Evolutionary conservation across 2,113 vertebrate genomes (phyloP).

Genomic region (Axis porcinus): DNA sequence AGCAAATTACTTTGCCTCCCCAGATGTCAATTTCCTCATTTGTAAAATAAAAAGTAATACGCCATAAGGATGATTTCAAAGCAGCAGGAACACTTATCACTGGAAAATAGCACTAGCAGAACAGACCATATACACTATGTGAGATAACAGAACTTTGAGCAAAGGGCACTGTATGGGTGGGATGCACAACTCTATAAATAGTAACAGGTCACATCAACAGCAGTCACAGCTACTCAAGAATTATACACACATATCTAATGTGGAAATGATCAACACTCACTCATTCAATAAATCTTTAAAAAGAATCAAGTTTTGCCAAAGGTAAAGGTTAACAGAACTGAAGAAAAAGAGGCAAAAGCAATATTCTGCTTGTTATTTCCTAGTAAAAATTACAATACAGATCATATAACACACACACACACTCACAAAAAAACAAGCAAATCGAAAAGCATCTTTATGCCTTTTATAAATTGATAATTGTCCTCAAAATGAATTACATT

Average conservation of each 20-base stretch:
- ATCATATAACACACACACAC: not conserved
- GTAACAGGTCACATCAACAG: not conserved
- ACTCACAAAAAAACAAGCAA: not conserved
- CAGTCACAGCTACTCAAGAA: not conserved
- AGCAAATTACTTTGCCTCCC: not conserved
- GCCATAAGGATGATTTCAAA: not conserved
- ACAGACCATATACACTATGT: not conserved
- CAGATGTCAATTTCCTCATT: constrained; percentile 30
- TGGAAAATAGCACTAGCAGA: not conserved
- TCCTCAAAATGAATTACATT: not conserved
- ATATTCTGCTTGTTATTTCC: not conserved
- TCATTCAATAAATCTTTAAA: constrained; percentile 17
- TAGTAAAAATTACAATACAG: constrained; percentile 6
- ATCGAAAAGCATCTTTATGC: not conserved
- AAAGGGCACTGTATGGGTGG: not conserved
- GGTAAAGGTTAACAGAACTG: not conserved
- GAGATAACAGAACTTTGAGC: not conserved
- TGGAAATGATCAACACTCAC: not conserved
- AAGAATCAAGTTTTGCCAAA: constrained; percentile 33
- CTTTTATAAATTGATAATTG: not conserved
- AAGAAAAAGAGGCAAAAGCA: not conserved
- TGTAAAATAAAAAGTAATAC: constrained; percentile 37
- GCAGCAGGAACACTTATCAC: not conserved
- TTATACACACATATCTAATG: not conserved
- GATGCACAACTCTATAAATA: not conserved